Base-by-base conservation (phyloP, 2,888 invertebrate species). In the Blomia tropicalis region DNA sequence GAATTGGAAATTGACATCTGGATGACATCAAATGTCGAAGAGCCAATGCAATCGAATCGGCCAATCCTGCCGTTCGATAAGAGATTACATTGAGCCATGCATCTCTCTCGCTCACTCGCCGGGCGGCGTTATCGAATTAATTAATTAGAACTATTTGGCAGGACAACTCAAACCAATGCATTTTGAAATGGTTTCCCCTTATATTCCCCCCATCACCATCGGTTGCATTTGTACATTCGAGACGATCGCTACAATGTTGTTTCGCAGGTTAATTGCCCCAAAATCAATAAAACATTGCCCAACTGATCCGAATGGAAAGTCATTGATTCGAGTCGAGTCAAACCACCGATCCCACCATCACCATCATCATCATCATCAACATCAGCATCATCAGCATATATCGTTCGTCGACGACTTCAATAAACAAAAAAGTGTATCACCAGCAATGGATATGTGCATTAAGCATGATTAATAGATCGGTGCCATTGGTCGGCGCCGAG, bases 391-490 rank as follows among this genome's bases (percentile, higher is more conserved):
- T n/a, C n/a, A n/a, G n/a, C n/a, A n/a, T n/a, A n/a, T n/a, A n/a
- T n/a, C n/a, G n/a, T n/a, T n/a, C 41, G 41, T 41, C 14, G 41
- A 41, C 41, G n/a, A 27, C 11, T n/a, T 7, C 7, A n/a, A 47
- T 47, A 47, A 47, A 47, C 11, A 7, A n/a, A n/a, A 47, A 47
- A 47, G 7, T 47, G 51, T 47, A 47, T 47, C 41, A 41, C 41
- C 41, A 17, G 51, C 11, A 11, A 47, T 7, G 7, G 51, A 25
- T 22, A 14, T n/a, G 7, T 14, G n/a, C 7, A 14, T n/a, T 47
- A 47, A 47, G 51, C 51, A 47, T 47, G 51, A 47, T 47, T 47
- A 47, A 47, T 47, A 25, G 51, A 47, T 47, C 51, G n/a, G 51
- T 27, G 51, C 23, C 7, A 7, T 25, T 17, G 36, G 7, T 17